These are phyloP conservation scores for Gadopsis bispinosus DNA, from an alignment of 2,797 vertebrate species.

Conservation along the genomic window DNA sequence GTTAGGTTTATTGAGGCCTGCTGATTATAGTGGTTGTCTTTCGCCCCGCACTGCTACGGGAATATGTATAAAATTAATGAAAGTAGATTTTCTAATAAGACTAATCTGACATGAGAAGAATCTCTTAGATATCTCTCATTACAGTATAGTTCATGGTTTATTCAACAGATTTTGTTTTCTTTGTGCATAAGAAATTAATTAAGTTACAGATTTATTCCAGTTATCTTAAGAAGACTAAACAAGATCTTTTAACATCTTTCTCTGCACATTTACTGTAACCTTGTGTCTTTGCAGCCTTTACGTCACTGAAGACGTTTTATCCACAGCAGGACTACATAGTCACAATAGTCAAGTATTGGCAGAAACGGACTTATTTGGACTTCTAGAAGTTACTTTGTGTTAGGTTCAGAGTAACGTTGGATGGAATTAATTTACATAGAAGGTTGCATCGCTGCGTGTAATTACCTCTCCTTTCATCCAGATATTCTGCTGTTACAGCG, in stretches of 20 bases:
- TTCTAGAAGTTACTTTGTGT: background rate
- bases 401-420: background rate
- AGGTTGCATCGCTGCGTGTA: background rate
- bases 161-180: conserved; percentile 34
- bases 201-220: conserved; percentile 21
- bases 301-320: no score
- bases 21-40: background rate
- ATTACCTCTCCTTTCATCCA: background rate
- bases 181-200: conserved; percentile 25
- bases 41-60: background rate
- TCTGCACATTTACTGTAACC: background rate
- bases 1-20: background rate
- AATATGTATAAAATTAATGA: conserved; percentile 10
- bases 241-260: conserved; percentile 19
- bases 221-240: conserved; percentile 3
- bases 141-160: conserved; percentile 32
- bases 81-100: background rate
- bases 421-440: background rate
- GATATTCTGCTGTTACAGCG: background rate
- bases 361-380: background rate
- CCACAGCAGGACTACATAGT: no score
- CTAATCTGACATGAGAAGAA: conserved; percentile 14
- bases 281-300: conserved; percentile 2
- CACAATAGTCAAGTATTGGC: background rate
- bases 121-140: conserved; percentile 36